These are phyloP conservation scores for Grus americana DNA, from an alignment of 2,113 vertebrate species.

Conservation along the genomic window DNA sequence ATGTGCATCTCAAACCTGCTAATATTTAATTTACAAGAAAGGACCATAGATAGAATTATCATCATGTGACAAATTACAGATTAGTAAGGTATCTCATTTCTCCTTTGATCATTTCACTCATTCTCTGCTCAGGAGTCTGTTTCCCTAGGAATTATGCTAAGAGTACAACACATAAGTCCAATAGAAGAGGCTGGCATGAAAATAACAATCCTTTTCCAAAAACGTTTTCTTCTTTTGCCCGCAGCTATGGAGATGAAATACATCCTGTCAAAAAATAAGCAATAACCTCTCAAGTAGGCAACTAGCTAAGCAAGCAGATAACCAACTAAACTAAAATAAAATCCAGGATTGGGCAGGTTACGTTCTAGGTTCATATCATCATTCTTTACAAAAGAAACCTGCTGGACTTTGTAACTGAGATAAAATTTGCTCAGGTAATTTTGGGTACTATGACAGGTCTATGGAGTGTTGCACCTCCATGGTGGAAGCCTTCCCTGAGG, in stretches of 20 bases:
- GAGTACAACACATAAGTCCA: background rate
- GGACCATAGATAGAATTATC: background rate
- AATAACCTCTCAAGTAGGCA: rapidly evolving
- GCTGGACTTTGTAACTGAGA: background rate
- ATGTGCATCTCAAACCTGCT: background rate
- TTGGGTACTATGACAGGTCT: background rate
- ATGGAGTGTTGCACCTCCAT: background rate
- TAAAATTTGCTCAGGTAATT: background rate
- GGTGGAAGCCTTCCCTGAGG: background rate
- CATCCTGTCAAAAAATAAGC: background rate
- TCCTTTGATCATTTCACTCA: background rate
- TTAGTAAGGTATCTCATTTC: background rate
- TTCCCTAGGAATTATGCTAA: background rate
- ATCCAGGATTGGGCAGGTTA: background rate
- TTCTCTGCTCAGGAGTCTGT: background rate
- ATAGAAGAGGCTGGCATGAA: background rate
- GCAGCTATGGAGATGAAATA: background rate
- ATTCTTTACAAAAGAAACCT: background rate
- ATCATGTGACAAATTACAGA: background rate
- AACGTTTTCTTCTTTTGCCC: background rate
- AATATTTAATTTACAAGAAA: background rate
- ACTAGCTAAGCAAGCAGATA: background rate
- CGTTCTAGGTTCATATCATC: background rate
- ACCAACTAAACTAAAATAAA: background rate
- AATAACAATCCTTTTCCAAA: background rate